Base-by-base conservation (phyloP, 2,888 invertebrate species). In the Cerceris rybyensis region DNA sequence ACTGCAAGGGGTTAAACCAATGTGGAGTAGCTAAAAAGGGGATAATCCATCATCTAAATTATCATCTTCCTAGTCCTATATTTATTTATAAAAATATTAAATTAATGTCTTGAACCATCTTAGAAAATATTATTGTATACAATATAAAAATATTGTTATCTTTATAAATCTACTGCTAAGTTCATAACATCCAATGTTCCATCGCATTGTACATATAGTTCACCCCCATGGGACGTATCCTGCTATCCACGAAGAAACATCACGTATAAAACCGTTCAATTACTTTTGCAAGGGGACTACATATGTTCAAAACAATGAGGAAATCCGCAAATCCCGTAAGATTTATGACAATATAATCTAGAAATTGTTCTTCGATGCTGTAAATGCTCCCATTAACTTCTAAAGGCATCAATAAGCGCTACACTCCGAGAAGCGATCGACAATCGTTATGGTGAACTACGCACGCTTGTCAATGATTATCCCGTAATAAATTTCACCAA, bases 401-500 rank as follows among this genome's bases (percentile, higher is more conserved):
- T 46, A 46, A 5, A 46, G 46, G 11, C 9, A 46, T 46, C 46
- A 46, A 46, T 11, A 11, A 11, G 9, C 8, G n/a, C 9, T n/a
- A n/a, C n/a, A 50, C 50, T n/a, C 13, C 9, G 50, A n/a, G 46
- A n/a, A 50, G n/a, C 13, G 57, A 59, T 59, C 58, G 39, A 59
- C 41, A 41, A 59, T 59, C 58, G 14, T 59, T 42, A 42, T 41
- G 13, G 39, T 41, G 14, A 59, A 8, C 58, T 41, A 41, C 11
- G 13, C 58, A 41, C 58, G 58, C 58, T 60, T 60, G 46, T 60
- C 60, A 60, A 60, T 46, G 28, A 60, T 60, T 16, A 60, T 60
- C 46, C 9, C 7, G 9, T 16, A 11, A 8, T 46, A 46, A 41
- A 60, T 60, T 46, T 60, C 49, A 60, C 28, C 13, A 46, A 46